Conservation (phyloP, 2,888 invertebrate genomes). For the Chorisops tibialis region DNA sequence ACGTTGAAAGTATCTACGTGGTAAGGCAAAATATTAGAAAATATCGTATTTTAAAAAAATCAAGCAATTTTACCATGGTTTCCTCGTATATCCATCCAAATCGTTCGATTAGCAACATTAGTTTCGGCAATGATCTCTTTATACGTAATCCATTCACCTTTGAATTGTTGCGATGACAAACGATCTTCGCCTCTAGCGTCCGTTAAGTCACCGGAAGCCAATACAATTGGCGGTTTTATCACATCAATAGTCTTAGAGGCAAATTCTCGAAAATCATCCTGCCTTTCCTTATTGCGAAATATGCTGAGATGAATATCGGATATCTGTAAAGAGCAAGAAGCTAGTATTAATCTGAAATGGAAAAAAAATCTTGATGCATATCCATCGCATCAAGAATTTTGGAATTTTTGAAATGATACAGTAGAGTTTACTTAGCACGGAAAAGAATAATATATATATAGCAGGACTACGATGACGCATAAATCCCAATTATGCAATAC, state of each 20-base stretch:
- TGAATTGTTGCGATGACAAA: slow-evolving; percentile 75
- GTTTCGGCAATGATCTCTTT: slow-evolving; percentile 65
- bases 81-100: slow-evolving; percentile 87
- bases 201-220: slow-evolving; percentile 85
- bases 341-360: no score
- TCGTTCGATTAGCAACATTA: slow-evolving; percentile 64
- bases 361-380: no score
- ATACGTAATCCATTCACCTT: slow-evolving; percentile 81
- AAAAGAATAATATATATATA: no score
- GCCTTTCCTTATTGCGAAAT: slow-evolving; percentile 71
- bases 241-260: slow-evolving; percentile 69
- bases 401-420: no score
- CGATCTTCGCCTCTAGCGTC: slow-evolving; percentile 79
- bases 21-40: slow-evolving; percentile 20
- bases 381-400: no score
- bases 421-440: no score
- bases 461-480: no score
- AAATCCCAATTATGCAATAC: no score
- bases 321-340: slow-evolving; percentile 59
- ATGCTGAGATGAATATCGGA: slow-evolving; percentile 87
- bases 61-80: slow-evolving; percentile 64
- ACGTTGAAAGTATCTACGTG: slow-evolving; percentile 86
- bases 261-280: slow-evolving; percentile 75
- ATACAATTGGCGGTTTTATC: slow-evolving; percentile 71
- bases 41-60: not conserved